phyloP scores from a whole-genome alignment of 1,140 invertebrate genomes.

The Steinernema khuongi region DNA sequence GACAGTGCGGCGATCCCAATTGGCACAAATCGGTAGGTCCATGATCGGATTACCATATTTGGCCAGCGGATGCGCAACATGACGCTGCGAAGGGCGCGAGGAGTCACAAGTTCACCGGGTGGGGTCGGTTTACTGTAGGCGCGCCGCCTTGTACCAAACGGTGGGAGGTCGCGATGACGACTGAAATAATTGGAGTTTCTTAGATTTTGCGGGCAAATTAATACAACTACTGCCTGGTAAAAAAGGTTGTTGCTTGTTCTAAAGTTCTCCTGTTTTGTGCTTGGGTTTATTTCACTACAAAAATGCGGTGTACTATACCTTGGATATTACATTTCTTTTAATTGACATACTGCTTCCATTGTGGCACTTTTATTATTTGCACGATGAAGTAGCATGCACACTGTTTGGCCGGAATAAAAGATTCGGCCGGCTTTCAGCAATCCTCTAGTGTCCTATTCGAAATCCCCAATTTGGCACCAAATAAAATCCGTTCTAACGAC shows the following conservation, averaged over 20 bases:
- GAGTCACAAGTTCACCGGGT: neutral
- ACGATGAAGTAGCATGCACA: no score
- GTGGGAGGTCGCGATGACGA: neutral
- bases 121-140: constrained; percentile 8
- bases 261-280: no score
- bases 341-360: no score
- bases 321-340: no score
- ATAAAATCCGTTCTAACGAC: constrained; percentile 10
- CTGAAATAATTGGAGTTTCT: no score
- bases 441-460: neutral
- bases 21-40: neutral
- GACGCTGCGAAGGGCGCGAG: neutral
- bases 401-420: neutral
- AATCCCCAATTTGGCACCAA: constrained; percentile 15
- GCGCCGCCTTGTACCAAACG: neutral
- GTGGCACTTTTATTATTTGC: no score
- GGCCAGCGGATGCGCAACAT: neutral
- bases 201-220: no score
- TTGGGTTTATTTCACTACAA: no score
- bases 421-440: neutral
- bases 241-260: no score
- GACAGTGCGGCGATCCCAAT: no score
- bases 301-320: no score
- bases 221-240: no score
- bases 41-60: constrained; percentile 9